Conservation (phyloP, 2,888 invertebrate species). For the Sturmia bella region DNA sequence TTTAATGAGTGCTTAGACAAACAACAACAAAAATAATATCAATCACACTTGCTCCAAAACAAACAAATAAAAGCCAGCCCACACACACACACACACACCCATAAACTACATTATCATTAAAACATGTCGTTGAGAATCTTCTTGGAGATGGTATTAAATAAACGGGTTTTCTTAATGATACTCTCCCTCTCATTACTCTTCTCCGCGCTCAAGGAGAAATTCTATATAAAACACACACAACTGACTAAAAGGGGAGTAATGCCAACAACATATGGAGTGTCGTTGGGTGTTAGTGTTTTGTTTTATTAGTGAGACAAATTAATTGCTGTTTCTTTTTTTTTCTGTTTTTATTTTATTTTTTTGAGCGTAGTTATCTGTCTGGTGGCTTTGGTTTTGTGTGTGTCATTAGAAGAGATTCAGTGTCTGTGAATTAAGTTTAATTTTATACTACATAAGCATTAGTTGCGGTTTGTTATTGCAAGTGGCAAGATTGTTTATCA, state of each 20-base stretch:
- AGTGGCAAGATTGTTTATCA: no score
- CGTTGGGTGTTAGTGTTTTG: not conserved
- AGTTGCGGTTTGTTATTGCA: no score
- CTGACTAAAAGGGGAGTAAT: no score
- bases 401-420: no score
- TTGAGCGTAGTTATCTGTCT: not conserved
- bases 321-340: slow-evolving; percentile 15
- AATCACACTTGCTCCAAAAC: not conserved
- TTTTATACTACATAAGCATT: no score
- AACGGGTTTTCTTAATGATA: not conserved
- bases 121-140: slow-evolving; percentile 2
- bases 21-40: not conserved
- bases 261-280: no score
- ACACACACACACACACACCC: not conserved
- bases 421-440: no score
- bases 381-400: no score
- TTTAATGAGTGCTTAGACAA: slow-evolving; percentile 11
- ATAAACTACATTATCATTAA: not conserved
- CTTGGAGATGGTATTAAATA: not conserved
- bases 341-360: not conserved
- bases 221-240: no score
- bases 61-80: not conserved
- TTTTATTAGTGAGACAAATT: slow-evolving; percentile 9
- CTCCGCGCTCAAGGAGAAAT: no score
- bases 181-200: no score